phyloP scores from a whole-genome alignment of 2,797 vertebrate species.

The Sebastes nivosus region DNA sequence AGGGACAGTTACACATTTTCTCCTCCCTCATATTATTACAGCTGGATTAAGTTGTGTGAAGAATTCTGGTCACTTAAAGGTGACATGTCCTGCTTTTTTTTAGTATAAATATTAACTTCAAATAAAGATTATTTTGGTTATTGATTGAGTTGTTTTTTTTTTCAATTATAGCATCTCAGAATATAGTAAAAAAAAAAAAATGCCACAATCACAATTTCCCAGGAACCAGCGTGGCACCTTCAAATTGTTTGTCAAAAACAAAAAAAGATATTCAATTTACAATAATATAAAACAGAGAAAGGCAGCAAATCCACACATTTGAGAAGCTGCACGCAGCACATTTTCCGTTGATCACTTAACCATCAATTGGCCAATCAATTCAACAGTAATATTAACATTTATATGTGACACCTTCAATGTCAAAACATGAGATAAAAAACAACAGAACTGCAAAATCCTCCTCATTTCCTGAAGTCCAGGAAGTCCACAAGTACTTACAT shows the following conservation, averaged over 20 bases:
- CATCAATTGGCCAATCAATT: not conserved
- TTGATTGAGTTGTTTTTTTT: too few relatives aligned
- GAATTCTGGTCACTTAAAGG: not conserved
- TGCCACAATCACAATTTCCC: too few relatives aligned
- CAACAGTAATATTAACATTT: not conserved
- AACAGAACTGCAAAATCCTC: too few relatives aligned
- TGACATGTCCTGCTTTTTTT: not conserved
- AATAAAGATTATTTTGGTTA: not conserved
- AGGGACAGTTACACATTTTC: conserved; percentile 56
- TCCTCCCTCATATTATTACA: not conserved
- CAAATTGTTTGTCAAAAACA: too few relatives aligned
- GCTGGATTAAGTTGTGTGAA: not conserved
- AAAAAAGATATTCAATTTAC: too few relatives aligned
- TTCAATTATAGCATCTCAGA: not conserved
- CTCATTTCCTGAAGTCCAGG: too few relatives aligned
- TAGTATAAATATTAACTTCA: not conserved
- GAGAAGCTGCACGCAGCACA: not conserved
- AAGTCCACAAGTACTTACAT: too few relatives aligned
- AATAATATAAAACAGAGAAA: too few relatives aligned
- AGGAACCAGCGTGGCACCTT: too few relatives aligned
- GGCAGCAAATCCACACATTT: not conserved
- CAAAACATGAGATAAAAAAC: not conserved
- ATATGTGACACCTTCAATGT: not conserved
- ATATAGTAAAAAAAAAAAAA: not conserved
- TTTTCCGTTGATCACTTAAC: not conserved